These are phyloP conservation scores for Donacobius atricapilla DNA, from an alignment of 2,113 vertebrate genomes.

Conservation along the genomic window DNA sequence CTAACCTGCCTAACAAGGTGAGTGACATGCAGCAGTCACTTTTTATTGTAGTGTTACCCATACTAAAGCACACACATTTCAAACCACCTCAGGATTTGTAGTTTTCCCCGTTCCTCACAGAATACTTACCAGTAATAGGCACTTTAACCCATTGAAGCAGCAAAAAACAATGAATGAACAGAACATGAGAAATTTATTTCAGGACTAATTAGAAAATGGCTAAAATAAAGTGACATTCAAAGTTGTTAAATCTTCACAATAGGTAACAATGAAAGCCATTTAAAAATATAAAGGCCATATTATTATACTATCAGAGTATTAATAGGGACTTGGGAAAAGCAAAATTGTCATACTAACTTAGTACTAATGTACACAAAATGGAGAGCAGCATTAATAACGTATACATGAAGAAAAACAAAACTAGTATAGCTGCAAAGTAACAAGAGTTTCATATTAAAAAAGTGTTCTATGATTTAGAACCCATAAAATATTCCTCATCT, in stretches of 20 bases:
- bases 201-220: slow-evolving; percentile 35
- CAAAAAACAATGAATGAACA: slow-evolving; percentile 73
- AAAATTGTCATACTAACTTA: slow-evolving; percentile 31
- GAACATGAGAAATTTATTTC: slow-evolving; percentile 66
- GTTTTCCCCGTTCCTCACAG: slow-evolving; percentile 14
- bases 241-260: slow-evolving; percentile 56
- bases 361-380: slow-evolving; percentile 10
- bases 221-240: slow-evolving; percentile 37
- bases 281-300: slow-evolving; percentile 35
- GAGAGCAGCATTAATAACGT: neutral
- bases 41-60: slow-evolving; percentile 18
- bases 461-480: neutral
- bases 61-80: slow-evolving; percentile 30
- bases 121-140: slow-evolving; percentile 95
- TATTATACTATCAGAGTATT: neutral
- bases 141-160: slow-evolving; percentile 88
- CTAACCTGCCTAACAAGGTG: slow-evolving; percentile 46
- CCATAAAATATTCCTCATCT: neutral
- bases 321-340: slow-evolving; percentile 6
- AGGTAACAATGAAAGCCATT: slow-evolving; percentile 30
- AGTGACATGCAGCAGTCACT: slow-evolving; percentile 49
- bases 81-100: slow-evolving; percentile 42
- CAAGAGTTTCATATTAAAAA: neutral
- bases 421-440: neutral
- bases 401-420: slow-evolving; percentile 41